phyloP scores from a whole-genome alignment of 1,140 invertebrate species.

The Sminthurinus signatus region DNA sequence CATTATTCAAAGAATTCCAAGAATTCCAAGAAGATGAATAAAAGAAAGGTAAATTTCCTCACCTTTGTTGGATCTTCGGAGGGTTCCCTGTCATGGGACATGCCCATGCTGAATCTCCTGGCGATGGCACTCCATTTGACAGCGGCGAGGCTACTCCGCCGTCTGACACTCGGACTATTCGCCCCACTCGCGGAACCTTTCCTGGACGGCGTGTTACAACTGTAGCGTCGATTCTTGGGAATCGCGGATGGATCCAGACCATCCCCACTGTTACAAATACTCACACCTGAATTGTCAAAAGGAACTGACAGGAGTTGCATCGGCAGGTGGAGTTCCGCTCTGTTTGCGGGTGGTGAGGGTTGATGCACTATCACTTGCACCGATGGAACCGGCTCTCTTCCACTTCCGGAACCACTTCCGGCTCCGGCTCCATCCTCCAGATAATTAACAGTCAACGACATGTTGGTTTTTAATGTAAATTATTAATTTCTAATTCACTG shows the following conservation, averaged over 20 bases:
- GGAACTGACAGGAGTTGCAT: slow-evolving; percentile 24
- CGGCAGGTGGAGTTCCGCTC: not conserved
- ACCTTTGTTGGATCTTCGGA: slow-evolving; percentile 40
- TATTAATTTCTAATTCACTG: no score
- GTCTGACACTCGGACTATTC: slow-evolving; percentile 8
- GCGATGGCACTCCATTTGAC: slow-evolving; percentile 39
- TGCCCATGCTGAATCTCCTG: slow-evolving; percentile 37
- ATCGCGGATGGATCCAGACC: not conserved
- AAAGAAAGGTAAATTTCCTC: not conserved
- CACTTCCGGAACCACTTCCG: not conserved
- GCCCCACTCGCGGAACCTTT: slow-evolving; percentile 1
- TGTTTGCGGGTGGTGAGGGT: slow-evolving; percentile 12
- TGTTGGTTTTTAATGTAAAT: no score
- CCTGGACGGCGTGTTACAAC: slow-evolving; percentile 23
- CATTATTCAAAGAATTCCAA: no score
- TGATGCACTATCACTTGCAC: slow-evolving; percentile 7
- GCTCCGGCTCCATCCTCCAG: no score
- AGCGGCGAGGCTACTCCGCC: slow-evolving; percentile 34
- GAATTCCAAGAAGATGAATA: no score
- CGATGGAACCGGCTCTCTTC: not conserved
- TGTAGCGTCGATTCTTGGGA: slow-evolving; percentile 26
- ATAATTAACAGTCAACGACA: no score
- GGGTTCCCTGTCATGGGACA: slow-evolving; percentile 32
- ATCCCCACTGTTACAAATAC: not conserved
- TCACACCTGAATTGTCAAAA: not conserved